phyloP scores from a whole-genome alignment of 2,113 vertebrate species.

The Chascanopsetta lugubris region DNA sequence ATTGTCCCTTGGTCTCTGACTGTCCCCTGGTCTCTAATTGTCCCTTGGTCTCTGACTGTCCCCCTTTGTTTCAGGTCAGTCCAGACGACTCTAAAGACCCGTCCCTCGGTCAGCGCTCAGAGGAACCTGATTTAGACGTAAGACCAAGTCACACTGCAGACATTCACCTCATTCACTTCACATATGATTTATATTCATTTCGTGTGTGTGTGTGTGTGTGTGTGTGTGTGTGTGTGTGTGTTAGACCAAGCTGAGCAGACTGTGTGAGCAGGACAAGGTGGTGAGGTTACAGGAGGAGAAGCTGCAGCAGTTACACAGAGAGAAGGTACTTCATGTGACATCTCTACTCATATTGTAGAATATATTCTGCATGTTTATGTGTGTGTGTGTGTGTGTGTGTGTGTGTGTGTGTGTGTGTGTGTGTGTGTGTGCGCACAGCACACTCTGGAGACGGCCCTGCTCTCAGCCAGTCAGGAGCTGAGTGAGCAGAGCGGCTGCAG shows the following conservation, averaged over 20 bases:
- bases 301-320: conserved; percentile 94
- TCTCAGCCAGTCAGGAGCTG: conserved; percentile 96
- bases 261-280: conserved; percentile 95
- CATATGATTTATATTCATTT: not conserved
- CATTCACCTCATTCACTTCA: not conserved
- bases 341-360: too few species aligned
- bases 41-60: conserved; percentile 30
- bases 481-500: conserved; percentile 87
- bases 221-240: conserved; percentile 38
- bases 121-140: conserved; percentile 91
- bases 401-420: not conserved
- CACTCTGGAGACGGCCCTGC: conserved; percentile 94
- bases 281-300: conserved; percentile 93
- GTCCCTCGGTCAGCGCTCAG: conserved; percentile 82
- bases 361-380: not conserved
- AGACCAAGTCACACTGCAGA: conserved; percentile 61
- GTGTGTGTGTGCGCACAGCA: conserved; percentile 78
- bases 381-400: not conserved
- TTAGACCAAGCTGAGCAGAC: conserved; percentile 91
- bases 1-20: too few species aligned
- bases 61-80: conserved; percentile 81
- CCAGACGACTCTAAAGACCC: conserved; percentile 87
- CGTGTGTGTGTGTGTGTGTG: not conserved
- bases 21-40: conserved; percentile 10
- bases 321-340: conserved; percentile 90